These are phyloP conservation scores for Salpingus planirostris DNA, from an alignment of 2,888 invertebrate species.

Conservation along the genomic window DNA sequence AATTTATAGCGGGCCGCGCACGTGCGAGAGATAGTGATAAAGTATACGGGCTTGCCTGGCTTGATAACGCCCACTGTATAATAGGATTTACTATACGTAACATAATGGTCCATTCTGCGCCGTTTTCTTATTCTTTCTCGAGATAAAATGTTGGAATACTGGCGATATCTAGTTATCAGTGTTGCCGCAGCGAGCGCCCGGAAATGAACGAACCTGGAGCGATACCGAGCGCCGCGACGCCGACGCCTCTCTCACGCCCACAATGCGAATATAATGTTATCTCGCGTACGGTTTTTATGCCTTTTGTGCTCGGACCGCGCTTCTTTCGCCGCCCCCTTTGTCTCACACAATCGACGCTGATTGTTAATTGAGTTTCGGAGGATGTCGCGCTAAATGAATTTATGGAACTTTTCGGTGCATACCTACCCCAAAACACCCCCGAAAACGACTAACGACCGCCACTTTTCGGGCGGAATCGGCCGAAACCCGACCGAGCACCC, in stretches of 20 bases:
- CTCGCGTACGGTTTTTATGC: constrained; percentile 33
- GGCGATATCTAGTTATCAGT: constrained; percentile 44
- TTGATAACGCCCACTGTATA: constrained; percentile 43
- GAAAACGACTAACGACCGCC: too few species aligned
- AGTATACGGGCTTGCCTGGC: constrained; percentile 38
- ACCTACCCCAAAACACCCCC: too few species aligned
- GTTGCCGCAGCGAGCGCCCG: constrained; percentile 39
- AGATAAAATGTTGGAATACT: constrained; percentile 43
- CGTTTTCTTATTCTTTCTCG: constrained; percentile 45
- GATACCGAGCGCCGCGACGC: constrained; percentile 37
- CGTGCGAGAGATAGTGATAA: constrained; percentile 41
- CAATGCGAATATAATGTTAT: constrained; percentile 41
- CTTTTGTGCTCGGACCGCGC: constrained; percentile 35
- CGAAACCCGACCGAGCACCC: too few species aligned
- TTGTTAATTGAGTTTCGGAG: constrained; percentile 39
- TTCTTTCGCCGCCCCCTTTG: constrained; percentile 34
- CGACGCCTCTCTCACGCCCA: constrained; percentile 22
- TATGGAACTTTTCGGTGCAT: too few species aligned
- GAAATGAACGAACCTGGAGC: constrained; percentile 43
- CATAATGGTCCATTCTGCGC: constrained; percentile 46
- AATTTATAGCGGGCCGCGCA: constrained; percentile 39
- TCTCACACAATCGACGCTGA: constrained; percentile 38
- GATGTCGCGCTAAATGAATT: constrained; percentile 36
- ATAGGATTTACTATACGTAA: constrained; percentile 46
- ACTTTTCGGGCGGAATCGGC: too few species aligned